A percentile compares a stretch with the other conserved stretches of the same genome.
phyloP scores from a whole-genome alignment of 2,113 vertebrate species.

The Corapipo altera region DNA sequence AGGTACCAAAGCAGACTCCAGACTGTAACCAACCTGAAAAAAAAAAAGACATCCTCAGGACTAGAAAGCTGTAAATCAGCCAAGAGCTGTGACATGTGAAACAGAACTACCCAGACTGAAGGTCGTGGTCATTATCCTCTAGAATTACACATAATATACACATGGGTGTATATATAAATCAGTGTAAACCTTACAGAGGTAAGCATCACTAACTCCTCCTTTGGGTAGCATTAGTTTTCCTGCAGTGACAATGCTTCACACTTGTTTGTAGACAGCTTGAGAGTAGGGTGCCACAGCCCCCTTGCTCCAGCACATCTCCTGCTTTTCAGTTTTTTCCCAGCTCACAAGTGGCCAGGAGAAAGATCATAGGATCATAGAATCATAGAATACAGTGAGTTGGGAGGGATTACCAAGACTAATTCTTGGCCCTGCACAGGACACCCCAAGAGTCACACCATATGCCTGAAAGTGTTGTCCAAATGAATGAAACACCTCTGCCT shows the following conservation, averaged over 20 bases:
- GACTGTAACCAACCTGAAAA: background rate
- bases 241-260: background rate
- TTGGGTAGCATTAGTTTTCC: background rate
- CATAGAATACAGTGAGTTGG: background rate
- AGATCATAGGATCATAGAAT: background rate
- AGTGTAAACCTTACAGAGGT: background rate
- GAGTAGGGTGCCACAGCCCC: background rate
- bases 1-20: background rate
- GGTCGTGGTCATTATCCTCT: background rate
- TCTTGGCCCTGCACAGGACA: background rate
- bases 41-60: background rate
- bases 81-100: background rate
- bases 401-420: background rate
- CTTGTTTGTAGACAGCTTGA: background rate
- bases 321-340: background rate
- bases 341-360: background rate
- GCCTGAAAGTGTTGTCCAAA: background rate
- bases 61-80: background rate
- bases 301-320: background rate
- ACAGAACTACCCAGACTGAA: background rate
- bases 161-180: background rate
- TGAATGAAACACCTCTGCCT: background rate
- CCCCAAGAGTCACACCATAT: background rate
- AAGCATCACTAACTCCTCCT: background rate
- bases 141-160: no score